Evolutionary conservation across 2,888 invertebrate species (phyloP).

Genomic region (Pyralis farinalis): DNA sequence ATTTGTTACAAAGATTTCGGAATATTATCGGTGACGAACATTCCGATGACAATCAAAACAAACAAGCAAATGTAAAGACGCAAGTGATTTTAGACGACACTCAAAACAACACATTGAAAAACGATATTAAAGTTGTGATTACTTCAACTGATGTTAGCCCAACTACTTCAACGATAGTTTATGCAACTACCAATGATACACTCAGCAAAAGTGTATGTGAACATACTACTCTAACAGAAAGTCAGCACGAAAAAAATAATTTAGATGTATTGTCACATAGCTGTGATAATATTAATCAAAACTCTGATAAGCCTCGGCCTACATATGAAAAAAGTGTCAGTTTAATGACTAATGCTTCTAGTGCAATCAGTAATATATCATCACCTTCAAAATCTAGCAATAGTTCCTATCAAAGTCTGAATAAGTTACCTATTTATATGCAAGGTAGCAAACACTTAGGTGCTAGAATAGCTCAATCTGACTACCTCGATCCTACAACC

Average conservation of each 20-base stretch:
- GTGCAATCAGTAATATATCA: constrained; percentile 33
- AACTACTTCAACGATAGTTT: constrained; percentile 47
- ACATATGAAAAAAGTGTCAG: constrained; percentile 61
- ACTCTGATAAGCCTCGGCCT: constrained; percentile 39
- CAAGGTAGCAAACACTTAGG: constrained; percentile 92
- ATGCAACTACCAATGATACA: constrained; percentile 40
- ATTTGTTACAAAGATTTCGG: constrained; percentile 69
- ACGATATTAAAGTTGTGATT: constrained; percentile 61
- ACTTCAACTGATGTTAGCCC: constrained; percentile 58
- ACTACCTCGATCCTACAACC: constrained; percentile 91
- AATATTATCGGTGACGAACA: constrained; percentile 76
- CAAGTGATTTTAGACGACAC: constrained; percentile 31
- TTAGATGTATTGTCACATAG: constrained; percentile 61
- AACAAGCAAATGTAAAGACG: constrained; percentile 30
- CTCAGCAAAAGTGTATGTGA: constrained; percentile 68
- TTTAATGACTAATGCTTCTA: constrained; percentile 50
- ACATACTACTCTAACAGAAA: constrained; percentile 53
- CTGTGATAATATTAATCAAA: constrained; percentile 59
- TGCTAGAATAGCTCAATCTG: constrained; percentile 92
- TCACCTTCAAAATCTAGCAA: constrained; percentile 62
- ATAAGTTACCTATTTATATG: constrained; percentile 83
- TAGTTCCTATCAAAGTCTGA: constrained; percentile 61
- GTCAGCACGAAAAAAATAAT: constrained; percentile 62
- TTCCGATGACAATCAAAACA: constrained; percentile 57
- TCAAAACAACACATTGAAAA: constrained; percentile 39